A percentile compares a stretch with the other conserved stretches of the same genome.
phyloP scores from a whole-genome alignment of 1,140 invertebrate genomes.

The Cotesia vestalis region DNA sequence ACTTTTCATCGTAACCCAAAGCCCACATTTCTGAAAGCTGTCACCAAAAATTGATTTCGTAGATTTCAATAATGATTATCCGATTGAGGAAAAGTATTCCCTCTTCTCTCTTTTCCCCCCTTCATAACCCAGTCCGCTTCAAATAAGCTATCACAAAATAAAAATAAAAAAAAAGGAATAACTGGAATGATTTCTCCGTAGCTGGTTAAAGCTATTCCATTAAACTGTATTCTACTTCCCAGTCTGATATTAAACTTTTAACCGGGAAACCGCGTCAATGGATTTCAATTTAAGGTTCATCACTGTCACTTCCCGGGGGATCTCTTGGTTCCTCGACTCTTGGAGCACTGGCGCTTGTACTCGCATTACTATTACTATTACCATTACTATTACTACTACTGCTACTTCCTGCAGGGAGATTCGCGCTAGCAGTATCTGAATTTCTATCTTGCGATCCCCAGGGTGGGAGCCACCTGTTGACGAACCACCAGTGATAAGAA shows the following conservation, averaged over 20 bases:
- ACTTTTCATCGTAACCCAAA: not conserved
- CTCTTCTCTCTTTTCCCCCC: too few species aligned
- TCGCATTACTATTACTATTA: too few species aligned
- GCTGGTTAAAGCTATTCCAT: not conserved
- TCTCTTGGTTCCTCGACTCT: conserved; percentile 47
- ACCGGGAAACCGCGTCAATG: not conserved
- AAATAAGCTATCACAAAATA: conserved; percentile 10
- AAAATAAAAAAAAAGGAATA: not conserved
- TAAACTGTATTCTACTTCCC: not conserved
- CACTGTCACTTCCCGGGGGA: conserved; percentile 55
- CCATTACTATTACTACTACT: too few species aligned
- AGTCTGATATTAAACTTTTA: not conserved
- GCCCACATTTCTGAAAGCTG: too few species aligned
- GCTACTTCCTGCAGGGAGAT: too few species aligned
- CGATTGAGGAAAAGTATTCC: not conserved
- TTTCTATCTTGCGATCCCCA: conserved; percentile 55
- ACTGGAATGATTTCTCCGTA: conserved; percentile 3
- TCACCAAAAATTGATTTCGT: not conserved
- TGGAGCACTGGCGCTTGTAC: not conserved
- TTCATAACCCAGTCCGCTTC: not conserved
- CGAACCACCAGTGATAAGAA: conserved; percentile 58
- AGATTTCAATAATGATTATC: conserved; percentile 13
- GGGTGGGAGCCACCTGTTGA: conserved; percentile 56
- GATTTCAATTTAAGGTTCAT: conserved; percentile 47
- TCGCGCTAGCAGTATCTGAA: conserved; percentile 29